phyloP scores from a whole-genome alignment of 2,888 invertebrate genomes.

The Iselma pallidipennis region DNA sequence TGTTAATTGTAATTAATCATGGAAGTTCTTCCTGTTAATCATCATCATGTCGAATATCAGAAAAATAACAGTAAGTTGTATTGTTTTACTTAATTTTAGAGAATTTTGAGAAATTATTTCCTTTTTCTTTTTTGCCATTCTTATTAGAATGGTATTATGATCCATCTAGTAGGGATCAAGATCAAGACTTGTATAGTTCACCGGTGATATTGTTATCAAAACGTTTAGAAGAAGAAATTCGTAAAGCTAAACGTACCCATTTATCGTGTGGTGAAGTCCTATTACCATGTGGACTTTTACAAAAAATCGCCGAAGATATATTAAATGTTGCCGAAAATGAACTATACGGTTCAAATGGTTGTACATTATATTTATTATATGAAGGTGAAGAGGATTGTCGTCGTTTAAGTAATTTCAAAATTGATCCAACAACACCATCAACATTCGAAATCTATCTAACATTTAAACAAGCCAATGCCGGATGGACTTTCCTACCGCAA shows the following conservation, averaged over 20 bases:
- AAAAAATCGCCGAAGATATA: conserved; percentile 77
- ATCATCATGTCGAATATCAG: conserved; percentile 47
- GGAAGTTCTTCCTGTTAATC: conserved; percentile 48
- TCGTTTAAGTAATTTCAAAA: conserved; percentile 79
- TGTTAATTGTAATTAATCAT: conserved; percentile 45
- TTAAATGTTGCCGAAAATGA: conserved; percentile 82
- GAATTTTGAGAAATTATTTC: conserved; percentile 7
- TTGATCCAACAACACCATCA: conserved; percentile 84
- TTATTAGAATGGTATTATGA: conserved; percentile 54
- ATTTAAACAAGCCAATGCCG: conserved; percentile 81
- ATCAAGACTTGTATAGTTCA: conserved; percentile 55
- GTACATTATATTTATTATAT: conserved; percentile 81
- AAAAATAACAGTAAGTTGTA: conserved; percentile 49
- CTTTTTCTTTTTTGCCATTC: conserved; percentile 19
- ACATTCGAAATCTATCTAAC: conserved; percentile 91
- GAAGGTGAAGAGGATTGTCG: conserved; percentile 72
- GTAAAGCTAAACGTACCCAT: conserved; percentile 80
- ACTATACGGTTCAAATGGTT: conserved; percentile 86
- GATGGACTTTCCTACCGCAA: conserved; percentile 87
- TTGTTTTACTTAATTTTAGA: too few species aligned
- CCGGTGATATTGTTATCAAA: conserved; percentile 72
- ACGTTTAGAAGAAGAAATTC: conserved; percentile 76
- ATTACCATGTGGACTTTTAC: conserved; percentile 79
- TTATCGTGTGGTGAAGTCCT: conserved; percentile 84
- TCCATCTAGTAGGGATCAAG: conserved; percentile 43